Evolutionary conservation across 2,113 vertebrate genomes (phyloP).

Genomic region (Podocnemis expansa): DNA sequence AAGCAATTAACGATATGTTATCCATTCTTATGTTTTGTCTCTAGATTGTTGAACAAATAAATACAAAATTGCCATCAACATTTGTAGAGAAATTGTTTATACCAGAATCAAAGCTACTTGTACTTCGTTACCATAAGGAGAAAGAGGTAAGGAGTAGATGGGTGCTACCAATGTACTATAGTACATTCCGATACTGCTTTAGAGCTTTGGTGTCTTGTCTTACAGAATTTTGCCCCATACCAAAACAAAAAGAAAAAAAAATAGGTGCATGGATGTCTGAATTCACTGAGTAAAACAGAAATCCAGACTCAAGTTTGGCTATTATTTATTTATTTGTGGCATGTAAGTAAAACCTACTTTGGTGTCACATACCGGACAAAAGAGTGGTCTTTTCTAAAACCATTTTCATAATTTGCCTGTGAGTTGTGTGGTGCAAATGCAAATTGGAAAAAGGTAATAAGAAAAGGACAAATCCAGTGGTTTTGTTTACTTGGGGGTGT

Average conservation of each 20-base stretch:
- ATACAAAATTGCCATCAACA: conserved; percentile 92
- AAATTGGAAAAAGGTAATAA: not conserved
- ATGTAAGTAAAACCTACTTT: not conserved
- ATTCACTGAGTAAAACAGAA: not conserved
- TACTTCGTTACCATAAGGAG: conserved; percentile 93
- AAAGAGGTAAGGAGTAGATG: conserved; percentile 83
- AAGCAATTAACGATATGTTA: not conserved
- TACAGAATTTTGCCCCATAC: not conserved
- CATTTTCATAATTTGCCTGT: not conserved
- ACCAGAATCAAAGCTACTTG: conserved; percentile 91
- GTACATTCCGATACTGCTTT: not conserved
- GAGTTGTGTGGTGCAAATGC: not conserved
- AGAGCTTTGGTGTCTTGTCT: not conserved
- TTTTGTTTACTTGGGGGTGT: not conserved
- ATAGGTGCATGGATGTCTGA: not conserved
- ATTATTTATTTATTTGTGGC: not conserved
- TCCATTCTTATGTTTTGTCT: conserved; percentile 18
- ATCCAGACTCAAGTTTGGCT: not conserved
- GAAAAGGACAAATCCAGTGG: not conserved
- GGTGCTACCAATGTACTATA: not conserved
- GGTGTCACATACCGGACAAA: not conserved
- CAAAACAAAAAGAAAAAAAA: not conserved
- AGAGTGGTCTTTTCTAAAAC: not conserved
- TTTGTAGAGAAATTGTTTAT: conserved; percentile 97
- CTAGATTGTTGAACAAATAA: conserved; percentile 97